Evolutionary conservation across 1,140 invertebrate genomes (phyloP), one percentile per base, ranked within the genome.

Genomic region (Calephelis virginiensis): DNA sequence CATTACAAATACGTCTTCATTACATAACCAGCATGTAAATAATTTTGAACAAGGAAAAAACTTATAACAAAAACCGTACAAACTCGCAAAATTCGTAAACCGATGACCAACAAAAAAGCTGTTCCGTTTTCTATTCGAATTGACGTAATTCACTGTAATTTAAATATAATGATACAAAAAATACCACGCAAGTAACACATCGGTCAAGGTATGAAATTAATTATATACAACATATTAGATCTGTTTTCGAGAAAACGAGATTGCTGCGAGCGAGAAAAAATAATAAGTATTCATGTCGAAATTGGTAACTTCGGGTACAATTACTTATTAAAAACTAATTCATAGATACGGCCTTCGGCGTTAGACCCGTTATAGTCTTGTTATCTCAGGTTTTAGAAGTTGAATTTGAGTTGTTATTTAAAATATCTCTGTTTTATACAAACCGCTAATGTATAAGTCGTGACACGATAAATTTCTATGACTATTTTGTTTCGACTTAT

Each of bases 191-290:
- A 79, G 84, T 82, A 83, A 89, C 82, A 82, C 86, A 89, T 86
- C 83, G 83, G 89, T 87, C 86, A 86, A 83, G 65, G 73, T 83
- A 84, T 80, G 79, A 83, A 86, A 86, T 88, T 87, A 89, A 89
- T 89, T 87, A 87, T 83, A 83, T 86, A 82, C 81, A 86, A 83
- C 78, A 78, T 86, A 89, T 89, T 81, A 88, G 83, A 83, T 86
- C 84, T 87, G 82, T 88, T 88, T 88, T 88, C 78, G 81, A 85
- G 85, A 86, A 89, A 88, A 89, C 83, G 75, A 87, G 86, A 85
- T 85, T 81, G 86, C 78, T 82, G 66, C 28, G 65, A 80, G 77
- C 81, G 78, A 77, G 76, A 82, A 81, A 82, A 86, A 84, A 76
- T 72, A 82, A 85, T 78, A 61, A 77, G 81, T 86, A 82, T 84